A percentile compares a stretch with the other conserved stretches of the same genome.
Conservation (phyloP, 2,113 vertebrate genomes). For the Sturnira hondurensis region DNA sequence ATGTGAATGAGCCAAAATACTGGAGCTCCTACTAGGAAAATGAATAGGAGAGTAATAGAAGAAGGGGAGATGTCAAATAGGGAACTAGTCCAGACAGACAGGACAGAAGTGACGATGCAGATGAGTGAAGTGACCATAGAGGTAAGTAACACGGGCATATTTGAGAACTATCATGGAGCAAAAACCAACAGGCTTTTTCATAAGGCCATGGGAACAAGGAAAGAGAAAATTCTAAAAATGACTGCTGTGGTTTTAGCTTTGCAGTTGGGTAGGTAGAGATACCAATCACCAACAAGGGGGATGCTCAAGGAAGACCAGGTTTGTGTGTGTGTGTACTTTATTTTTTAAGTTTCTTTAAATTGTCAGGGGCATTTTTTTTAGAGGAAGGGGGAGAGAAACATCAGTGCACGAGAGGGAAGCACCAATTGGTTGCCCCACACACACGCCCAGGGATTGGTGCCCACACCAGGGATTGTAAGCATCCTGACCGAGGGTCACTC, state of each 20-base stretch:
- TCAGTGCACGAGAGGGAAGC: too few species aligned
- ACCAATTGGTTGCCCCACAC: too few species aligned
- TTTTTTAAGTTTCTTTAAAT: too few species aligned
- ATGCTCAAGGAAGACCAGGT: not conserved
- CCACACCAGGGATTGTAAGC: too few species aligned
- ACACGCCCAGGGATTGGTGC: too few species aligned
- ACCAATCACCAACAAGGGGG: not conserved
- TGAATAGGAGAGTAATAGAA: not conserved
- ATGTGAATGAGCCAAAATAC: too few species aligned
- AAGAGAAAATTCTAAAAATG: not conserved
- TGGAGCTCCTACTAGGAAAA: not conserved
- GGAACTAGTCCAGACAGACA: not conserved
- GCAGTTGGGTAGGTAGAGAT: not conserved
- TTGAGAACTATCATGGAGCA: not conserved
- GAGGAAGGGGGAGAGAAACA: too few species aligned
- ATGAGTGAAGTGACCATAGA: fast-evolving
- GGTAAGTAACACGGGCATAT: not conserved
- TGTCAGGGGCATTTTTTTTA: too few species aligned
- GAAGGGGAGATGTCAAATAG: too few species aligned
- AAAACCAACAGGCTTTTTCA: not conserved
- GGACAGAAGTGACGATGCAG: not conserved
- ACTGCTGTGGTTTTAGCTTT: not conserved
- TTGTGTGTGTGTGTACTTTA: too few species aligned
- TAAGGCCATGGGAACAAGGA: not conserved
- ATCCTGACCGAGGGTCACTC: too few species aligned